Evolutionary conservation across 2,113 vertebrate species (phyloP).

Genomic region (Apteryx mantelli): DNA sequence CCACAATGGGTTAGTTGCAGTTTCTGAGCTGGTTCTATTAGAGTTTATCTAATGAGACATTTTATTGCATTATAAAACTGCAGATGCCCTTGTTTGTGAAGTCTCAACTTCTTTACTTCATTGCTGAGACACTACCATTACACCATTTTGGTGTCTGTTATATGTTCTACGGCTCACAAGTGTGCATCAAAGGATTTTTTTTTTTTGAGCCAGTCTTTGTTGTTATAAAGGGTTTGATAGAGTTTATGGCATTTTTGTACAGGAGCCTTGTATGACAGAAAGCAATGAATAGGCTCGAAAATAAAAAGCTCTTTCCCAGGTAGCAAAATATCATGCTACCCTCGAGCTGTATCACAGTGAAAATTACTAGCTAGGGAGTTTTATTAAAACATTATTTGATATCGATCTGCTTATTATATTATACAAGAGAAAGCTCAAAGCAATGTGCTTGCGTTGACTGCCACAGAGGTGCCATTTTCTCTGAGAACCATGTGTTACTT

Average conservation of each 20-base stretch:
- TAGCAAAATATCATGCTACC: slow-evolving; percentile 28
- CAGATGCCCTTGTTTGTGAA: background rate
- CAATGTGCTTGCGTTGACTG: background rate
- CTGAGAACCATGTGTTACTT: slow-evolving; percentile 34
- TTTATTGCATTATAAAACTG: background rate
- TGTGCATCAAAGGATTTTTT: background rate
- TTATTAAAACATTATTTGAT: slow-evolving; percentile 61
- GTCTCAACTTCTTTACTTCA: background rate
- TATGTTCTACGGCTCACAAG: background rate
- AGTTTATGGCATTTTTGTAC: slow-evolving; percentile 35
- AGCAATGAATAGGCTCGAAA: slow-evolving; percentile 50
- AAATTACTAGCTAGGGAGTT: slow-evolving; percentile 58
- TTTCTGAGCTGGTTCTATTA: background rate
- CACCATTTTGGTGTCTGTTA: background rate
- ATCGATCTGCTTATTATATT: slow-evolving; percentile 24
- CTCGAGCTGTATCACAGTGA: slow-evolving; percentile 42
- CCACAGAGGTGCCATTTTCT: slow-evolving; percentile 51
- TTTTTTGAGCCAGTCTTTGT: background rate
- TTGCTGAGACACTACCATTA: background rate
- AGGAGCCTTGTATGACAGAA: slow-evolving; percentile 3
- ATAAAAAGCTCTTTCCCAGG: slow-evolving; percentile 24
- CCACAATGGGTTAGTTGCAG: background rate
- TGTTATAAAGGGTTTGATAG: background rate
- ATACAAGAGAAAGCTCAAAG: slow-evolving; percentile 4
- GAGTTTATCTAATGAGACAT: slow-evolving; percentile 11